Evolutionary conservation across 2,888 invertebrate genomes (phyloP), one percentile per base, ranked within the genome.

Genomic region (Hylaea fasciaria): DNA sequence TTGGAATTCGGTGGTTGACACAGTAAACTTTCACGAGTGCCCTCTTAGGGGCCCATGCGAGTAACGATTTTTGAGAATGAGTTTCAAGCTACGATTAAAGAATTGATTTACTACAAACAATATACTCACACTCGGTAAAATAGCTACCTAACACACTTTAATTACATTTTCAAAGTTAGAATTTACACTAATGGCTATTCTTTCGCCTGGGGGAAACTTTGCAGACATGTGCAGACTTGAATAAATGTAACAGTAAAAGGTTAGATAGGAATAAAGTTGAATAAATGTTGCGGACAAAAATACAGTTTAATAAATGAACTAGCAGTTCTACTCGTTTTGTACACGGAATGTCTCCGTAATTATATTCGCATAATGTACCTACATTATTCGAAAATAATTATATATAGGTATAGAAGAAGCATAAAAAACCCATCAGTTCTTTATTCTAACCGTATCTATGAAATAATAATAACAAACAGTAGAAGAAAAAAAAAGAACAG

Each of bases 201-300:
- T 32, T 32, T 4, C 22, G 29, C 8, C 57, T 16, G 57, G 46
- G 22, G 40, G 46, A 51, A 39, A 49, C 28, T 48, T 45, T 28
- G 12, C 48, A 56, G 50, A 49, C 45, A 45, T 47, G 47, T 52
- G 46, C 50, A 45, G 40, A 45, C 44, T 49, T 50, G 29, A 46
- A 52, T 52, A 57, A 52, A 57, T 52, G 57, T 41, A 47, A 16
- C 51, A 52, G 52, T 51, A 52, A 57, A 51, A 40, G 45, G 47
- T 57, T 57, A 57, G 32, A 51, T 57, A 4, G 40, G 8, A 47
- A 46, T 57, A 57, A 51, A 47, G 47, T 8, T 32, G 32, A 32
- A 32, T 10, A 32, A 32, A 57, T 52, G 57, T 35, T 43, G n/a
- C 51, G 46, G 52, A 57, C 51, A 43, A 52, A 57, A 51, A 40